A percentile compares a stretch with the other conserved stretches of the same genome.
Conservation (phyloP, 1,140 invertebrate species). For the Whitmania pigra region DNA sequence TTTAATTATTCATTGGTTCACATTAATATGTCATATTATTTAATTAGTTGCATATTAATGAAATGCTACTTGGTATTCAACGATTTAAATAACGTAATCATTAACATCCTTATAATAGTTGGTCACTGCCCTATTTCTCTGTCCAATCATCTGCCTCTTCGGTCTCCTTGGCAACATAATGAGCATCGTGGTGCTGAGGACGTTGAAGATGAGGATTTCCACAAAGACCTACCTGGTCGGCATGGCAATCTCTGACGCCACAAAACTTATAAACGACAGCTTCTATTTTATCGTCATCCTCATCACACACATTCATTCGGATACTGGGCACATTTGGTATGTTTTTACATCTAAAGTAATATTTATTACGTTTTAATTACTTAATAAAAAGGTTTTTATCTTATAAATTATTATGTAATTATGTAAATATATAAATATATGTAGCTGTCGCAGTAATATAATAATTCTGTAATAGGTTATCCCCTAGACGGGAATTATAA, state of each 20-base stretch:
- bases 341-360: background rate
- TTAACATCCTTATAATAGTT: conserved; percentile 27
- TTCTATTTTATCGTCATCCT: conserved; percentile 54
- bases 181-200: conserved; percentile 58
- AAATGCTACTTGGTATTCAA: no score
- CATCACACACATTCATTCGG: conserved; percentile 32
- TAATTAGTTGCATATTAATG: no score
- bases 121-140: conserved; percentile 45
- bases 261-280: conserved; percentile 58
- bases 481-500: no score
- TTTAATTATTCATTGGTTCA: no score
- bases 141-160: conserved; percentile 56
- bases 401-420: no score
- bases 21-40: no score
- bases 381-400: no score
- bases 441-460: no score
- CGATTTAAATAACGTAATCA: no score
- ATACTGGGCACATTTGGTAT: conserved; percentile 29
- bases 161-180: conserved; percentile 59
- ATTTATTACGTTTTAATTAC: no score
- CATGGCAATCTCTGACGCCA: conserved; percentile 57
- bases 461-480: no score
- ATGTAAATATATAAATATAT: no score
- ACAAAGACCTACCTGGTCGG: conserved; percentile 63
- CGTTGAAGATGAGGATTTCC: conserved; percentile 56